Percentiles rank a stretch among this genome's conserved stretches.
Conservation (phyloP, 2,113 vertebrate species). For the Rynchops niger region DNA sequence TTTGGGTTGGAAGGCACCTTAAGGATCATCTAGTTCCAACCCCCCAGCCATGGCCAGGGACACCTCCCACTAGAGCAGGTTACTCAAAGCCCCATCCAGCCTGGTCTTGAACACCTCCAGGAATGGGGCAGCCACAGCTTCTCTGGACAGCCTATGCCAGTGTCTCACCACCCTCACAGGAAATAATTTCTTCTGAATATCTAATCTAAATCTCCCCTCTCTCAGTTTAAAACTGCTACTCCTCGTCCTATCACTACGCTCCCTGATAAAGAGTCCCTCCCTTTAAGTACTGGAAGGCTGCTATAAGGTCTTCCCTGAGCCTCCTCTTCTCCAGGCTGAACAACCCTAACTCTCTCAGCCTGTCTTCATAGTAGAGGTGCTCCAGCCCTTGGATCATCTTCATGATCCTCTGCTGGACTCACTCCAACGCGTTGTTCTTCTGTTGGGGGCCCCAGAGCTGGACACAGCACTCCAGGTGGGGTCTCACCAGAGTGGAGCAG, state of each 20-base stretch:
- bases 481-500: background rate
- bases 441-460: background rate
- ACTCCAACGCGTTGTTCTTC: background rate
- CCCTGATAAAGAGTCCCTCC: background rate
- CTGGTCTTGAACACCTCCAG: background rate
- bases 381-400: background rate
- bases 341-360: background rate
- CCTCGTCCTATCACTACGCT: background rate
- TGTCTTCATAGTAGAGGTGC: background rate
- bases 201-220: background rate
- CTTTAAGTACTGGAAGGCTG: background rate
- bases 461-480: background rate
- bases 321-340: background rate
- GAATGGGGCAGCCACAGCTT: background rate
- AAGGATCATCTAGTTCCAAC: background rate
- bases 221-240: background rate
- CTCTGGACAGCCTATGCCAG: background rate
- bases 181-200: background rate
- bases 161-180: background rate
- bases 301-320: background rate
- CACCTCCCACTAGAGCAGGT: background rate
- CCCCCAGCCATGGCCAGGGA: background rate
- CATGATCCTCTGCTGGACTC: background rate
- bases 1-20: background rate
- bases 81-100: background rate